Evolutionary conservation across 2,888 invertebrate genomes (phyloP), one percentile per base, ranked within the genome.

Genomic region (Limulus polyphemus): DNA sequence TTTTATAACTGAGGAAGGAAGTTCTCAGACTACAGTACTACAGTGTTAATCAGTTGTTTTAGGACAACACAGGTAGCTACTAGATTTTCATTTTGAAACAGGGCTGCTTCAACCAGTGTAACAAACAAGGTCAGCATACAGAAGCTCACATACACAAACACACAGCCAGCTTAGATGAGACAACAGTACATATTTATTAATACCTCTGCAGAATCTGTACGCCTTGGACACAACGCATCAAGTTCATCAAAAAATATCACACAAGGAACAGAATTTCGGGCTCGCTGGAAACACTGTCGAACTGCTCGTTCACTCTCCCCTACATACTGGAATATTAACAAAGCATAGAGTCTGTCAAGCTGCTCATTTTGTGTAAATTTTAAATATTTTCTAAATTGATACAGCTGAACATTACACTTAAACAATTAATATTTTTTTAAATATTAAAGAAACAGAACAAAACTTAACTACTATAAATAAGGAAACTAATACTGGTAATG

Each of bases 241-340:
- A 99, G 83, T 78, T 99, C 99, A 75, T 99, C 99, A 74, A 99
- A 99, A 79, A 98, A 98, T 75, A 99, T 95, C 4, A 99, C 94
- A 75, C 98, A 99, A 0, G 99, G 99, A 0, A 92, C 85, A 0
- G 95, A 95, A 77, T 94, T 94, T 55, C 90, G 80, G 0, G 98
- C 99, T 68, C 97, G 82, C 74, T 90, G 86, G 75, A 99, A 99
- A 72, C 93, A 92, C 46, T 90, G 88, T n/a, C 99, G 81, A 1
- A 99, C 94, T 0, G 95, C 95, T 70, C 90, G 82, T 77, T 99
- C 99, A 77, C 95, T 97, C 79, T 99, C 98, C 63, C 99, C 99
- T 16, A 99, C 94, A 77, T 98, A 99, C 90, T 87, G 70, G 0
- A 75, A 76, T n/a, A 60, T 46, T 59, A 32, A 13, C 32, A 14